phyloP scores from a whole-genome alignment of 2,113 vertebrate genomes.

The Aspidoscelis tigris region DNA sequence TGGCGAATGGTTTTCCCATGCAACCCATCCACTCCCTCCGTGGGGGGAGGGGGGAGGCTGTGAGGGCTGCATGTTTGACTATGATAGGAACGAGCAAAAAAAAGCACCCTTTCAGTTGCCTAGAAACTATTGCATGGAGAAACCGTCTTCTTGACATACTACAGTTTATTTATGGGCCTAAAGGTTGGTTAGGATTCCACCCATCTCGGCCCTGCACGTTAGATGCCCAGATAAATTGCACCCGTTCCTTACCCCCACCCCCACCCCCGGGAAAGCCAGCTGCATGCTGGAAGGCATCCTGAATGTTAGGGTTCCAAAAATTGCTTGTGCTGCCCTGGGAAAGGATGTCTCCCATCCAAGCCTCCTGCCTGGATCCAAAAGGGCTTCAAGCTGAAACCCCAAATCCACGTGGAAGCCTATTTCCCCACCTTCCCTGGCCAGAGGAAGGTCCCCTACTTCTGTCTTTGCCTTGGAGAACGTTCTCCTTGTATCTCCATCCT shows the following conservation, averaged over 20 bases:
- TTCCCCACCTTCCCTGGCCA: neutral
- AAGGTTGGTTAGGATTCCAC: too few species aligned
- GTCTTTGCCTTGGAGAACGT: neutral
- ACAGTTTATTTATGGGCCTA: neutral
- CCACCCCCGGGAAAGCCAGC: too few species aligned
- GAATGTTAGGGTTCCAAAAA: too few species aligned
- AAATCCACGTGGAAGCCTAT: neutral
- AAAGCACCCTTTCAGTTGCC: neutral
- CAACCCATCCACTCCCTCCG: neutral
- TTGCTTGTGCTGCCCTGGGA: too few species aligned
- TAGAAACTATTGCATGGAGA: neutral
- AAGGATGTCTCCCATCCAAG: too few species aligned
- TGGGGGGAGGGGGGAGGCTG: too few species aligned
- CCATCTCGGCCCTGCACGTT: neutral
- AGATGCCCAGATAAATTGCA: too few species aligned
- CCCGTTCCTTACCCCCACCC: neutral
- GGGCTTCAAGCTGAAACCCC: neutral
- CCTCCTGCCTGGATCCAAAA: neutral
- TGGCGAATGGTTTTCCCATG: neutral
- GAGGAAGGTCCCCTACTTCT: too few species aligned
- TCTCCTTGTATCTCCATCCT: neutral
- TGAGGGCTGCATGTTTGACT: neutral
- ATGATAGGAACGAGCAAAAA: neutral
- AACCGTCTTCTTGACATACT: neutral
- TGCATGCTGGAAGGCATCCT: too few species aligned